Evolutionary conservation across 2,113 vertebrate species (phyloP), one percentile per base, ranked within the genome.

Genomic region (Spilogale gracilis): DNA sequence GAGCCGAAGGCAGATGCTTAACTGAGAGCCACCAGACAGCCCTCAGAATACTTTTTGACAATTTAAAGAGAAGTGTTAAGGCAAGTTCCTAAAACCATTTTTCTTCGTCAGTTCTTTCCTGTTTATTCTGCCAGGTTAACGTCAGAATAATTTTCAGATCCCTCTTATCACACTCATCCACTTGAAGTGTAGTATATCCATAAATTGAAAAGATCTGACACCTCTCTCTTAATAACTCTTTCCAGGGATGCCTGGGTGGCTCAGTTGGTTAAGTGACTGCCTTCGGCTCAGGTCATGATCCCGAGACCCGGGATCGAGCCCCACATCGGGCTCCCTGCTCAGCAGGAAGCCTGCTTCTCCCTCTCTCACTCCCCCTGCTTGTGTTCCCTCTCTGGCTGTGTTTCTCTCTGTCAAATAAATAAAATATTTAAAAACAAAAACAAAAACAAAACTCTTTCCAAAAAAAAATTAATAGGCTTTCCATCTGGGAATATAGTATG

Each of bases 101-200:
- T 73, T 43, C 32, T n/a, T 54, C 11, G 58, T 63, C 38, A 74
- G 60, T 84, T 80, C 61, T 89, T 92, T 92, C 43, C 74, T 93
- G 43, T 89, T 58, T 89, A 94, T 85, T 45, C 18, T 96, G 50
- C 56, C 71, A 52, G 18, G 52, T 92, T 25, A 80, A 73, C n/a
- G 84, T 88, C 14, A 79, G 21, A 94, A 65, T 87, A 87, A 65
- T 50, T 92, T 89, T 76, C 79, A 95, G n/a, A 79, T 67, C 18
- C 30, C 30, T 61, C 6, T 52, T 14, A 38, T 63, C 71, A 67
- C 73, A 89, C 10, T 38, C 54, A 60, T 94, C 89, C 87, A 82
- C 20, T 87, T 52, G 13, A 92, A 89, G 21, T 96, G 4, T 50
- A 79, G 54, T 73, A 71, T 79, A 96, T 61, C 12, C 9, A 79